phyloP scores from a whole-genome alignment of 2,888 invertebrate species.

The Pemphredon lugubris region DNA sequence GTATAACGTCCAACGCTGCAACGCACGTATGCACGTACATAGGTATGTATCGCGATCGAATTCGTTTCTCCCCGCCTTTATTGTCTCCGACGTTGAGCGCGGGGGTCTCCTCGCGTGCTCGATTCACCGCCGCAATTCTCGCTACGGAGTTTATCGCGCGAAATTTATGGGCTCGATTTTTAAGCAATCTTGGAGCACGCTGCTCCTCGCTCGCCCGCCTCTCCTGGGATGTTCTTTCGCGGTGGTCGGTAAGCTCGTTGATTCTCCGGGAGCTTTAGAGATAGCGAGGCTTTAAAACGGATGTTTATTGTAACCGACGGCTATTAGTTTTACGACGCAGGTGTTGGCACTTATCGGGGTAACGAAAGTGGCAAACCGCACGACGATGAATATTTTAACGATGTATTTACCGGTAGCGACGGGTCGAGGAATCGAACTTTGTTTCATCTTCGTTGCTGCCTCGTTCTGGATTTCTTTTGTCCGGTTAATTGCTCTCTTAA shows the following conservation, averaged over 20 bases:
- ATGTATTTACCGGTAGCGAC: too few species aligned
- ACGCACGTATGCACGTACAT: too few species aligned
- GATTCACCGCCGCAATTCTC: too few species aligned
- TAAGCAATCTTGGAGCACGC: too few species aligned
- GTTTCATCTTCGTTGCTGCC: background rate
- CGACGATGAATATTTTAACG: conserved; percentile 52
- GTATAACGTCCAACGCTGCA: too few species aligned
- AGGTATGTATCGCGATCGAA: too few species aligned
- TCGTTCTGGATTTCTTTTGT: background rate
- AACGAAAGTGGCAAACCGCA: conserved; percentile 38
- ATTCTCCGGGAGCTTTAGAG: conserved; percentile 25
- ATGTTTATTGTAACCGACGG: conserved; percentile 49
- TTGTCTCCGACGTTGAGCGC: too few species aligned
- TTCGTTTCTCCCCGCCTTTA: too few species aligned
- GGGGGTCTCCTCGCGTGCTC: too few species aligned
- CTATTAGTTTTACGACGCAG: conserved; percentile 47
- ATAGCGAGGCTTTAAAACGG: conserved; percentile 44
- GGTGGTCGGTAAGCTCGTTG: conserved; percentile 11
- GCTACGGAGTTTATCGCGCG: background rate
- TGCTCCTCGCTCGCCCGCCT: too few species aligned
- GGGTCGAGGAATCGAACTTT: too few species aligned
- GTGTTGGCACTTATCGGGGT: conserved; percentile 43
- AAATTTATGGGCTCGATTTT: background rate
- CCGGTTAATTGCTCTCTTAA: background rate
- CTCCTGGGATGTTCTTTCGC: conserved; percentile 17